Evolutionary conservation across 2,113 vertebrate genomes (phyloP).

Genomic region (Cephalopterus ornatus): DNA sequence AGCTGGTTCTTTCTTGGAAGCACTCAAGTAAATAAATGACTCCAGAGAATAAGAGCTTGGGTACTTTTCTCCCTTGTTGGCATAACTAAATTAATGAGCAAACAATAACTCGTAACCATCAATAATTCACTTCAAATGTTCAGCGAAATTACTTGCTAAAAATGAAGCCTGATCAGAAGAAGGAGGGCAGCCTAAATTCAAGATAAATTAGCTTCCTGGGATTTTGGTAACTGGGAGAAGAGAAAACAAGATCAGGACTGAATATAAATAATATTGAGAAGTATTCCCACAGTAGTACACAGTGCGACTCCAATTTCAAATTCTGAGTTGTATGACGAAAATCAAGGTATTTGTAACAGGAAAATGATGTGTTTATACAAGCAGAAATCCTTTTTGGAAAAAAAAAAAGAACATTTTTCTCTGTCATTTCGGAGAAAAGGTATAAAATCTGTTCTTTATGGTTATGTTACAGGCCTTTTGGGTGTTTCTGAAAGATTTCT

Average conservation of each 20-base stretch:
- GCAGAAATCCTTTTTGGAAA: background rate
- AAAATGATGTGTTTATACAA: background rate
- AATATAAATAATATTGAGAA: background rate
- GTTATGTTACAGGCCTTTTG: background rate
- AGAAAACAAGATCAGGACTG: background rate
- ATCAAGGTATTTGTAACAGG: background rate
- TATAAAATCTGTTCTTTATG: background rate
- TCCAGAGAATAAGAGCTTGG: background rate
- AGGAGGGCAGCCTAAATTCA: background rate
- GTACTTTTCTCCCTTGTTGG: background rate
- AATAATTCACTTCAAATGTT: background rate
- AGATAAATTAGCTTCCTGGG: background rate
- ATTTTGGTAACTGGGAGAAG: background rate
- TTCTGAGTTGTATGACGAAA: background rate
- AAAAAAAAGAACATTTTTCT: background rate
- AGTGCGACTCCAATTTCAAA: background rate
- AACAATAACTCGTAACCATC: slow-evolving; percentile 3
- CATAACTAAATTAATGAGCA: background rate
- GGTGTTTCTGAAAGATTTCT: background rate
- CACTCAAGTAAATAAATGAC: slow-evolving; percentile 8
- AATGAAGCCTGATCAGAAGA: background rate
- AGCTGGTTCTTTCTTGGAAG: slow-evolving; percentile 14
- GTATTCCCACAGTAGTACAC: background rate
- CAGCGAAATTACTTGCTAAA: background rate
- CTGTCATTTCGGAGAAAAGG: background rate